Evolutionary conservation across 1,140 invertebrate genomes (phyloP).

Genomic region (Anastatus disparis): DNA sequence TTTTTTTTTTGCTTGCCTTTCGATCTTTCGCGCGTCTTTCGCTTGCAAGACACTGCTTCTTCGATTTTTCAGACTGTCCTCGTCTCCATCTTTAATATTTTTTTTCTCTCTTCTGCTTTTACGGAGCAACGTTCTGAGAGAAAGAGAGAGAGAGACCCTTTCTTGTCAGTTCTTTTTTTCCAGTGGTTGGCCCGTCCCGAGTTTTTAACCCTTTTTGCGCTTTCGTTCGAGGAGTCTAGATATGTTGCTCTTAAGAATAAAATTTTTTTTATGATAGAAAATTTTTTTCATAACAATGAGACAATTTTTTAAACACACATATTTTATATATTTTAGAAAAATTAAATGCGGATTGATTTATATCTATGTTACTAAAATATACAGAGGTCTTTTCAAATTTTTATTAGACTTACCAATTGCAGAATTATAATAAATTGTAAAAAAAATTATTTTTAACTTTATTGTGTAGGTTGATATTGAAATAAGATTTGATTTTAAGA

Average conservation of each 20-base stretch:
- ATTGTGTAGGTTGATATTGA: too few species aligned
- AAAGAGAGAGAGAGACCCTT: too few species aligned
- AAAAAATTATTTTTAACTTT: too few species aligned
- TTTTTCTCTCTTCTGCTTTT: conserved; percentile 2
- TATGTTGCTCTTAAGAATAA: neutral
- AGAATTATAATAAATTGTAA: too few species aligned
- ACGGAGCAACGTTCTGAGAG: conserved; percentile 13
- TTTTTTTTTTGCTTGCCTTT: conserved; percentile 7
- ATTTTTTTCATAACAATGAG: too few species aligned
- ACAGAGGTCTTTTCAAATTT: too few species aligned
- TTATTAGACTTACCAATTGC: too few species aligned
- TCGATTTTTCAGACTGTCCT: conserved; percentile 37
- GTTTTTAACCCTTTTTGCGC: conserved; percentile 9
- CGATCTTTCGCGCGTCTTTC: neutral
- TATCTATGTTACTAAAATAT: too few species aligned
- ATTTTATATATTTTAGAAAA: too few species aligned
- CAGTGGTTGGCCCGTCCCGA: neutral
- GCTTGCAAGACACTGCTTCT: neutral
- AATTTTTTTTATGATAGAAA: neutral
- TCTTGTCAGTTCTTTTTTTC: conserved; percentile 7
- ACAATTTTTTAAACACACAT: too few species aligned
- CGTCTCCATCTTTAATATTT: conserved; percentile 29
- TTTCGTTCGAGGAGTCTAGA: neutral
- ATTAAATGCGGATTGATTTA: too few species aligned
- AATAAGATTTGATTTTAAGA: too few species aligned